These are phyloP conservation scores for Syrrhaptes paradoxus DNA, from an alignment of 2,113 vertebrate genomes.

Conservation along the genomic window DNA sequence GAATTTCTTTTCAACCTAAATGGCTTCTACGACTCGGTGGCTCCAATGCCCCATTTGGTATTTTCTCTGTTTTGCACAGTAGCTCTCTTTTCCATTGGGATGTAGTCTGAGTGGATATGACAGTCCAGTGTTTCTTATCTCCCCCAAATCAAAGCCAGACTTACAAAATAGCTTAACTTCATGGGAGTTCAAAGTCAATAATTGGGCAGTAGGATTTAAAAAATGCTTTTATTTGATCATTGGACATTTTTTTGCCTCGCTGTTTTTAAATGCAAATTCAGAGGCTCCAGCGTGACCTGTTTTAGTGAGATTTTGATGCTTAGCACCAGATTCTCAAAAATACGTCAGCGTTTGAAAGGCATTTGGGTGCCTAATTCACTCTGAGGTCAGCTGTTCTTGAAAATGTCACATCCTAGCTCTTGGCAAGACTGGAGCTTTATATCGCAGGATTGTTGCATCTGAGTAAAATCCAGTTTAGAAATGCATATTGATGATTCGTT, in stretches of 20 bases:
- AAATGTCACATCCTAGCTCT: neutral
- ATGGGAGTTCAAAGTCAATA: neutral
- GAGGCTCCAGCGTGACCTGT: neutral
- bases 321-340: neutral
- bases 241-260: neutral
- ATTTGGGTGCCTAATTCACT: neutral
- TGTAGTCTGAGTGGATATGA: neutral
- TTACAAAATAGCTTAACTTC: neutral
- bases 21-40: neutral
- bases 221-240: neutral
- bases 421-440: neutral
- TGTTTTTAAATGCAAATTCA: neutral
- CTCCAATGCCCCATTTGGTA: neutral
- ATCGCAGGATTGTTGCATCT: neutral
- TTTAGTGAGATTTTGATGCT: neutral
- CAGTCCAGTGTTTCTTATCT: neutral
- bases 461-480: neutral
- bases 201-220: neutral
- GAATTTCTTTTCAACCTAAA: conserved; percentile 3
- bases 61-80: neutral
- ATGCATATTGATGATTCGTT: neutral
- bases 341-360: neutral
- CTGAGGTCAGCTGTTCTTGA: neutral
- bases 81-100: neutral
- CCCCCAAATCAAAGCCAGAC: neutral